Evolutionary conservation across 2,888 invertebrate species (phyloP), one percentile per base, ranked within the genome.

Genomic region (Ametastegia equiseti): DNA sequence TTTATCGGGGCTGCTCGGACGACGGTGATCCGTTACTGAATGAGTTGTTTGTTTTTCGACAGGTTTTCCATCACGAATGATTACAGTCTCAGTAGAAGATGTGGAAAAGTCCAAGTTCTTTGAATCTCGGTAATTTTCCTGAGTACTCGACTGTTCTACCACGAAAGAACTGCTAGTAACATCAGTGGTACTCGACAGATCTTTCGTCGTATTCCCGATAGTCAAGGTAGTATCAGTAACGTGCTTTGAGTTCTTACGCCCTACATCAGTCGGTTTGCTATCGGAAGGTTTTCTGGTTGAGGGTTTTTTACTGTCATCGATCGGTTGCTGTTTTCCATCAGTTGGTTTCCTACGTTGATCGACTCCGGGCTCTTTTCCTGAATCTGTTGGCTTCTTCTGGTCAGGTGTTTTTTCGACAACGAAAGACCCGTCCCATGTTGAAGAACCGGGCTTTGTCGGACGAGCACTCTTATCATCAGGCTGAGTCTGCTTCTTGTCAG

Each of bases 361-460:
- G 19, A 42, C 67, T 83, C 1, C 82, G 33, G n/a, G 82, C 80
- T 45, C 9, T 57, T 42, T 83, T 83, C 80, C 73, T 83, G 60
- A 67, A 23, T 67, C 80, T 11, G 9, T 23, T 19, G 81, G 80
- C 36, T 19, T 54, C 54, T 67, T 67, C 19, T 81, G 75, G 1
- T 82, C 82, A 0, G 73, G 39, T 2, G 86, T 82, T 50, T 88
- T 90, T 60, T 90, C 88, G 71, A 86, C 83, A 33, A 86, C 85
- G 50, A 90, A 90, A 0, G 88, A 86, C 13, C 89, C 89, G 57
- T 90, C 89, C 90, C 90, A 90, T 7, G 90, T 86, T 0, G 90
- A 90, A 1, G 88, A 87, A 0, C 90, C 90, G 0, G 89, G 88
- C 67, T 88, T 90, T 2, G 81, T 69, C 0, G 90, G 88, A 54